Evolutionary conservation across 2,888 invertebrate genomes (phyloP).

Genomic region (Amblyjoppa fuscipennis): DNA sequence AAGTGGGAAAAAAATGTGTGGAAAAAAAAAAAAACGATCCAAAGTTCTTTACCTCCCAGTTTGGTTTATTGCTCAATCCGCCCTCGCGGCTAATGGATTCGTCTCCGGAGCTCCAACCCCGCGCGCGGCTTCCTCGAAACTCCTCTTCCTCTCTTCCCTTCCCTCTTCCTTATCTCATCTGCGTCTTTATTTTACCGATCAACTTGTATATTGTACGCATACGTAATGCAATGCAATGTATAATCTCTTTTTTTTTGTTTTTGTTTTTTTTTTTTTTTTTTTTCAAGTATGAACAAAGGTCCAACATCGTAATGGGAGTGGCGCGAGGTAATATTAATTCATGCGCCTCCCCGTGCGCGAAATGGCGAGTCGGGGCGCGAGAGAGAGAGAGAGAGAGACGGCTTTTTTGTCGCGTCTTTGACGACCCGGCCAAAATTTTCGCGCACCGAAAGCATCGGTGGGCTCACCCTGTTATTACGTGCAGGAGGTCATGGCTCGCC

Average conservation of each 20-base stretch:
- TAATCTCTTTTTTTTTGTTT: background rate
- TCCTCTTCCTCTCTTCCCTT: background rate
- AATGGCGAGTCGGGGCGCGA: slow-evolving; percentile 9
- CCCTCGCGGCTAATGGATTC: slow-evolving; percentile 84
- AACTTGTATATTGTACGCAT: slow-evolving; percentile 10
- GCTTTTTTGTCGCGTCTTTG: slow-evolving; percentile 61
- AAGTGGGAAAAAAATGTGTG: slow-evolving; percentile 44
- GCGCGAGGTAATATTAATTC: slow-evolving; percentile 2
- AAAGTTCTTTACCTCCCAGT: slow-evolving; percentile 83
- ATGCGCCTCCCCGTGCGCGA: background rate
- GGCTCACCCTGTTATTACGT: slow-evolving; percentile 59
- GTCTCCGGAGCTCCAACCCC: slow-evolving; percentile 75
- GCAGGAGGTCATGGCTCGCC: slow-evolving; percentile 66
- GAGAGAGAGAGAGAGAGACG: background rate
- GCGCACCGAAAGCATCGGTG: slow-evolving; percentile 55
- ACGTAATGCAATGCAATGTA: slow-evolving; percentile 1
- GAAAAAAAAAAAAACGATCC: slow-evolving; percentile 64
- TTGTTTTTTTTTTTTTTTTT: background rate
- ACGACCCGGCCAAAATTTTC: slow-evolving; percentile 58
- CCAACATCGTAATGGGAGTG: slow-evolving; percentile 7
- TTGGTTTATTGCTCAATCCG: slow-evolving; percentile 85
- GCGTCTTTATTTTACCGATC: slow-evolving; percentile 15
- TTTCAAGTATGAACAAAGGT: background rate
- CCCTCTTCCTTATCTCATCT: slow-evolving; percentile 2
- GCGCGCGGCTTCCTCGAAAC: slow-evolving; percentile 33